A percentile compares a stretch with the other conserved stretches of the same genome.
Conservation (phyloP, 2,888 invertebrate species). For the Caenorhabditis sp. region DNA sequence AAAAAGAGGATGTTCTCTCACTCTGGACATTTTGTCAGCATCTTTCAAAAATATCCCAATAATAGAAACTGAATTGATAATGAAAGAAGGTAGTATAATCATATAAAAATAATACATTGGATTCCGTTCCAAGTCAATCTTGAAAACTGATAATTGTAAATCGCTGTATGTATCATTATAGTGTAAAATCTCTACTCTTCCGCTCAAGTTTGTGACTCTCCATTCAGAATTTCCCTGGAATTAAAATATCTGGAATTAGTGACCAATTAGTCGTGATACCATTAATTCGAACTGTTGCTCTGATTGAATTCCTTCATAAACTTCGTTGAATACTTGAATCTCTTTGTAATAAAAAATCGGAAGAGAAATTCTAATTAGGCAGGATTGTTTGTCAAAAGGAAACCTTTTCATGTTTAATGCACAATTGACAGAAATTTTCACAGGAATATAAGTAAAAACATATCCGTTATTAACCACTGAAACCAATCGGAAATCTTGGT, state of each 20-base stretch:
- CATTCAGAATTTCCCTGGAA: slow-evolving; percentile 37
- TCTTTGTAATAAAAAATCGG: slow-evolving; percentile 14
- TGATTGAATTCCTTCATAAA: slow-evolving; percentile 15
- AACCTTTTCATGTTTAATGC: slow-evolving; percentile 21
- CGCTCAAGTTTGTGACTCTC: slow-evolving; percentile 15
- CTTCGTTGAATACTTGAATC: slow-evolving; percentile 17
- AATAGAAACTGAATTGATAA: slow-evolving; percentile 30
- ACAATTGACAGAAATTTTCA: slow-evolving; percentile 18
- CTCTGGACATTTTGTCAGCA: slow-evolving; percentile 38
- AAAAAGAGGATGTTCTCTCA: too few relatives aligned
- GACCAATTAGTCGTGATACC: neutral
- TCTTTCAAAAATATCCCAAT: slow-evolving; percentile 28
- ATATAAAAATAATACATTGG: slow-evolving; percentile 38
- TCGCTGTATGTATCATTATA: slow-evolving; percentile 23
- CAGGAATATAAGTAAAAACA: slow-evolving; percentile 16
- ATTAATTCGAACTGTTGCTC: slow-evolving; percentile 7
- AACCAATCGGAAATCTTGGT: slow-evolving; percentile 17
- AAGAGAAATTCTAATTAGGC: slow-evolving; percentile 17
- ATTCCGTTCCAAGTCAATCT: slow-evolving; percentile 25
- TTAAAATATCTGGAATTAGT: neutral
- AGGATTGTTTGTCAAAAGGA: slow-evolving; percentile 28
- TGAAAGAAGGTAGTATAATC: slow-evolving; percentile 35
- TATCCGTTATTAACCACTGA: neutral
- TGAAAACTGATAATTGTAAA: slow-evolving; percentile 25
- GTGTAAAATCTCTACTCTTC: slow-evolving; percentile 4